A percentile compares a stretch with the other conserved stretches of the same genome.
These are phyloP conservation scores for Lordiphosa clarofinis DNA, from an alignment of 1,140 invertebrate genomes.

Conservation along the genomic window DNA sequence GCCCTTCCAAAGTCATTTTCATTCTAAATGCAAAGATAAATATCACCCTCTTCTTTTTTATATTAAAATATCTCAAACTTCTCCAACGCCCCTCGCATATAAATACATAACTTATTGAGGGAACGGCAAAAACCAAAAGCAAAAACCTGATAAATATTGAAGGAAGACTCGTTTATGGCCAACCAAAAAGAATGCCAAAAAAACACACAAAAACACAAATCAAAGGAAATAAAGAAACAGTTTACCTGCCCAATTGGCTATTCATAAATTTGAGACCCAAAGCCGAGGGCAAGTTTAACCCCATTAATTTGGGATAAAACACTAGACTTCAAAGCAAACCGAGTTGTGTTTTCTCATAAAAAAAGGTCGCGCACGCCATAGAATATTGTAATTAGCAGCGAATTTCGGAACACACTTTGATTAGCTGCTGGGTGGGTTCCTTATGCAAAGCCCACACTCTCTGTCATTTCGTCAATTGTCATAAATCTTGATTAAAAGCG, in stretches of 20 bases:
- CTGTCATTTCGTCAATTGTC: constrained; percentile 58
- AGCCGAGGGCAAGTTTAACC: background rate
- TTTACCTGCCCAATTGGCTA: constrained; percentile 49
- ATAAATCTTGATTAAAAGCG: constrained; percentile 73
- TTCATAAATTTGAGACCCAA: constrained; percentile 7
- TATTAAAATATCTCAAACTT: too few species aligned
- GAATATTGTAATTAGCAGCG: constrained; percentile 54
- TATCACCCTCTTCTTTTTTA: too few species aligned
- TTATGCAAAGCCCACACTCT: constrained; percentile 46
- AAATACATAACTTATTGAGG: constrained; percentile 1
- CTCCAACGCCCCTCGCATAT: background rate
- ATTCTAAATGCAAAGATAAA: too few species aligned
- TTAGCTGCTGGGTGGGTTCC: constrained; percentile 6
- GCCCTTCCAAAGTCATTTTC: too few species aligned
- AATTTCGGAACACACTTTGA: constrained; percentile 37
- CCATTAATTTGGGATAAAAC: constrained; percentile 3
- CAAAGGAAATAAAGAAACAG: constrained; percentile 17
- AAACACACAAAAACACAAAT: constrained; percentile 8
- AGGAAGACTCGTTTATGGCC: constrained; percentile 40
- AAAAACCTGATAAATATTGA: constrained; percentile 6
- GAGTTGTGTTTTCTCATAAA: background rate
- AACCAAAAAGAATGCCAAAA: constrained; percentile 23
- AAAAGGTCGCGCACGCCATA: background rate
- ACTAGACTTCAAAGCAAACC: background rate
- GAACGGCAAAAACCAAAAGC: background rate